Evolutionary conservation across 1,140 invertebrate genomes (phyloP).

Genomic region (Nylanderia fulva): DNA sequence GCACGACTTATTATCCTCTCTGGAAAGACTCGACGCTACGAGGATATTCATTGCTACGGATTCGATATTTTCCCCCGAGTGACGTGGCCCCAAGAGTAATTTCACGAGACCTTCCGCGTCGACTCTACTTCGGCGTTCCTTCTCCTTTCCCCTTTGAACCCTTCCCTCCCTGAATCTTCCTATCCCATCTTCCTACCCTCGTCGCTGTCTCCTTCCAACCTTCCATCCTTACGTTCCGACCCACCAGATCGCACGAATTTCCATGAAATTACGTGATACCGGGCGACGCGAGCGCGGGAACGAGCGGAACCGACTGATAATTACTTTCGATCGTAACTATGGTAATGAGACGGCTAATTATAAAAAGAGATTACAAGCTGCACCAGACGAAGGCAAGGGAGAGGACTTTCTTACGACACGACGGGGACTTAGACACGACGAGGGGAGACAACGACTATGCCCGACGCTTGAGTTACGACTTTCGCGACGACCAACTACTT

Average conservation of each 20-base stretch:
- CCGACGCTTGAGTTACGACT: slow-evolving; percentile 71
- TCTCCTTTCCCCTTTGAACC: background rate
- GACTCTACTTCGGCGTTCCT: slow-evolving; percentile 20
- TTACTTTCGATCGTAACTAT: slow-evolving; percentile 77
- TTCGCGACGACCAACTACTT: slow-evolving; percentile 73
- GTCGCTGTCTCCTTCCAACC: slow-evolving; percentile 24
- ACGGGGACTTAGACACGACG: slow-evolving; percentile 6
- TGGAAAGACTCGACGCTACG: slow-evolving; percentile 31
- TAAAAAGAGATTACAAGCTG: slow-evolving; percentile 75
- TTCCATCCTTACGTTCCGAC: slow-evolving; percentile 24
- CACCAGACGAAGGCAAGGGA: background rate
- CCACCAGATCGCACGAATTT: slow-evolving; percentile 66
- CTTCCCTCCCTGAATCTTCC: slow-evolving; percentile 10
- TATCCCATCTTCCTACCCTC: slow-evolving; percentile 25
- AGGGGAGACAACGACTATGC: slow-evolving; percentile 42
- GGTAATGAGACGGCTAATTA: slow-evolving; percentile 76
- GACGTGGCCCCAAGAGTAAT: slow-evolving; percentile 53
- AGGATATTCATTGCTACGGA: slow-evolving; percentile 60
- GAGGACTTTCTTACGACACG: slow-evolving; percentile 58
- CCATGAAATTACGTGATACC: slow-evolving; percentile 74
- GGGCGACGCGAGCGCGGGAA: background rate
- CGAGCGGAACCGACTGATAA: slow-evolving; percentile 67
- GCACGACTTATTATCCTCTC: slow-evolving; percentile 56
- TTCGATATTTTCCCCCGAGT: slow-evolving; percentile 59
- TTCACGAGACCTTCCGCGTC: slow-evolving; percentile 50